A percentile compares a stretch with the other conserved stretches of the same genome.
Conservation (phyloP, 2,888 invertebrate species). For the Matsumyia berberina region DNA sequence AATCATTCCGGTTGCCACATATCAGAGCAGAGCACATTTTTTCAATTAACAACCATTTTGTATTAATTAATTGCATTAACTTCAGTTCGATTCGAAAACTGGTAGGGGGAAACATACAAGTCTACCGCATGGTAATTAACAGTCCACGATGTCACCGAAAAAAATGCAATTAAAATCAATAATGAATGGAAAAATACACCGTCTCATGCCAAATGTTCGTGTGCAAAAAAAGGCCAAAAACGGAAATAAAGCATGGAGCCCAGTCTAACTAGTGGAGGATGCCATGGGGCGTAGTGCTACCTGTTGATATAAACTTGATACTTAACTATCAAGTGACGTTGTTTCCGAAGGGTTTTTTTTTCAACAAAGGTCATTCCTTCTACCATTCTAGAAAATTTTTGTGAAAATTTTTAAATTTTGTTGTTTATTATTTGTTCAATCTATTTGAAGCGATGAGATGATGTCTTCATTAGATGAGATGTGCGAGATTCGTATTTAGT, state of each 20-base stretch:
- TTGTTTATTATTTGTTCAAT: conserved; percentile 1
- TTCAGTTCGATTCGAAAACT: not conserved
- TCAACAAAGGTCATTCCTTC: too few relatives aligned
- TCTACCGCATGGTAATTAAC: conserved; percentile 3
- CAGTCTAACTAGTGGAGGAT: too few relatives aligned
- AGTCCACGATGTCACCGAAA: not conserved
- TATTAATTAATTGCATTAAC: not conserved
- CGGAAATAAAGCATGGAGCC: too few relatives aligned
- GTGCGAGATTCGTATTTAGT: conserved; percentile 8
- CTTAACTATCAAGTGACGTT: not conserved
- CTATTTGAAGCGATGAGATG: conserved; percentile 1
- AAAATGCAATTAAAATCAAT: conserved; percentile 7
- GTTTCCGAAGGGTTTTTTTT: not conserved
- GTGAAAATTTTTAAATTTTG: not conserved
- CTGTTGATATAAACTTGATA: not conserved
- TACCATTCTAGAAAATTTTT: not conserved
- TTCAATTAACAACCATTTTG: conserved; percentile 4
- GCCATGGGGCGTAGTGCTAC: too few relatives aligned
- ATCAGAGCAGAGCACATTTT: conserved; percentile 9
- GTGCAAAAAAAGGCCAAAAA: not conserved
- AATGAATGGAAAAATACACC: conserved; percentile 6
- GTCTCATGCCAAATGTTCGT: not conserved
- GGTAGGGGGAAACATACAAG: not conserved
- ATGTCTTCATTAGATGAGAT: conserved; percentile 16
- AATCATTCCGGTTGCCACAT: not conserved